A percentile compares a stretch with the other conserved stretches of the same genome.
Conservation (phyloP, 1,140 invertebrate species). For the Antheraea pernyi region DNA sequence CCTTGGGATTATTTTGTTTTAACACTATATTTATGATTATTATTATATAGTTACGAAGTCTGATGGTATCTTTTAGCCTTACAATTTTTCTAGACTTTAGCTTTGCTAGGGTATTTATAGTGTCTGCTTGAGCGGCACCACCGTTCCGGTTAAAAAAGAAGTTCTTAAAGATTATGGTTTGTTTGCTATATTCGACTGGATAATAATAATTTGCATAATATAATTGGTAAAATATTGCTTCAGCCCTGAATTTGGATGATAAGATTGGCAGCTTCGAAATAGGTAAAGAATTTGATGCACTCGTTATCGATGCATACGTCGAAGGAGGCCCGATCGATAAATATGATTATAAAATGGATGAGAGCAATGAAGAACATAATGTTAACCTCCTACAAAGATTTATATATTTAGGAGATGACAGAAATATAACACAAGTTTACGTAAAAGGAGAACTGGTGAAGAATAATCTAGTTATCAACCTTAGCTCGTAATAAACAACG, state of each 20-base stretch:
- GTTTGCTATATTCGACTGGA: too few species aligned
- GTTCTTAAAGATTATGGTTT: too few species aligned
- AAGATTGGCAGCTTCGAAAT: slow-evolving; percentile 88
- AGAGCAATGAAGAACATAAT: slow-evolving; percentile 45
- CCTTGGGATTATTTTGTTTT: too few species aligned
- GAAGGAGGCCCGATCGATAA: slow-evolving; percentile 79
- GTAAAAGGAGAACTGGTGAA: slow-evolving; percentile 83
- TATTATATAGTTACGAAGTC: too few species aligned
- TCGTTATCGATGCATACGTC: slow-evolving; percentile 83
- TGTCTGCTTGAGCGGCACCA: too few species aligned
- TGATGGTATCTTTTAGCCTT: too few species aligned
- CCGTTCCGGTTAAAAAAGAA: too few species aligned
- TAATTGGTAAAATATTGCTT: slow-evolving; percentile 38
- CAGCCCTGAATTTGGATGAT: slow-evolving; percentile 86
- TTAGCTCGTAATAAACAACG: too few species aligned
- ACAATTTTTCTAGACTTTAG: too few species aligned
- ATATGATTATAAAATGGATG: slow-evolving; percentile 47
- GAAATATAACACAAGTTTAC: slow-evolving; percentile 89
- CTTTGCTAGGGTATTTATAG: too few species aligned
- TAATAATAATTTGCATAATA: too few species aligned
- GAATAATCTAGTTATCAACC: slow-evolving; percentile 20
- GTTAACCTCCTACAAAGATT: slow-evolving; percentile 89
- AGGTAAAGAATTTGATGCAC: slow-evolving; percentile 93
- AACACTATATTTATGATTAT: too few species aligned
- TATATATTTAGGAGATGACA: slow-evolving; percentile 90